Evolutionary conservation across 2,888 invertebrate species (phyloP).

Genomic region (Zonitis immaculata): DNA sequence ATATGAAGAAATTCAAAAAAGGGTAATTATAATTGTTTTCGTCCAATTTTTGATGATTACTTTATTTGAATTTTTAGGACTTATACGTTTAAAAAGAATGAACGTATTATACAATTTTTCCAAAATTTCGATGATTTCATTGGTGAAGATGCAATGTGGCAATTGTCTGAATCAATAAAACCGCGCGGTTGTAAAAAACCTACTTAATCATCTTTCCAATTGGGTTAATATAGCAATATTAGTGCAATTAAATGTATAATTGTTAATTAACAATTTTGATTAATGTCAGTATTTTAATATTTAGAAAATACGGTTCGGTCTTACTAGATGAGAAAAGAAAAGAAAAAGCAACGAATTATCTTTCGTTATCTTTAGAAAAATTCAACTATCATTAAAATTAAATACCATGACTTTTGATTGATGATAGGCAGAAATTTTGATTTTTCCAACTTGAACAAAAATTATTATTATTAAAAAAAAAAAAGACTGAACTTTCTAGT

Average conservation of each 20-base stretch:
- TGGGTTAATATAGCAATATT: conserved; percentile 22
- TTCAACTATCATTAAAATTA: too few relatives aligned
- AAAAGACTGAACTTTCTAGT: not conserved
- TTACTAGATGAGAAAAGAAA: conserved; percentile 22
- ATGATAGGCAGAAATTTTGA: not conserved
- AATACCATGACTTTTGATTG: too few relatives aligned
- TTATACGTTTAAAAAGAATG: conserved; percentile 89
- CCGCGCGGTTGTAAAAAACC: conserved; percentile 69
- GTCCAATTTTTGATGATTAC: too few relatives aligned
- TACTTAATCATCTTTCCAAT: too few relatives aligned
- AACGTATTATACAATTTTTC: conserved; percentile 91
- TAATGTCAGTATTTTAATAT: not conserved
- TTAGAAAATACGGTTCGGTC: not conserved
- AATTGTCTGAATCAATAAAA: conserved; percentile 94
- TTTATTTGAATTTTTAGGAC: too few relatives aligned
- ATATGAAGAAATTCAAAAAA: conserved; percentile 96
- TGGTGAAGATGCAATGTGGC: conserved; percentile 98
- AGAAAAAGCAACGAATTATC: conserved; percentile 29
- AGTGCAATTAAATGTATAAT: conserved; percentile 24
- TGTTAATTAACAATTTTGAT: too few relatives aligned
- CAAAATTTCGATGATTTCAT: conserved; percentile 94
- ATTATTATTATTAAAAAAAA: not conserved
- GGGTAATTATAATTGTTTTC: too few relatives aligned
- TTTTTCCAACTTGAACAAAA: too few relatives aligned
- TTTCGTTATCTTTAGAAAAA: too few relatives aligned